Evolutionary conservation across 2,797 vertebrate species (phyloP).

Genomic region (Anabacerthia variegaticeps): DNA sequence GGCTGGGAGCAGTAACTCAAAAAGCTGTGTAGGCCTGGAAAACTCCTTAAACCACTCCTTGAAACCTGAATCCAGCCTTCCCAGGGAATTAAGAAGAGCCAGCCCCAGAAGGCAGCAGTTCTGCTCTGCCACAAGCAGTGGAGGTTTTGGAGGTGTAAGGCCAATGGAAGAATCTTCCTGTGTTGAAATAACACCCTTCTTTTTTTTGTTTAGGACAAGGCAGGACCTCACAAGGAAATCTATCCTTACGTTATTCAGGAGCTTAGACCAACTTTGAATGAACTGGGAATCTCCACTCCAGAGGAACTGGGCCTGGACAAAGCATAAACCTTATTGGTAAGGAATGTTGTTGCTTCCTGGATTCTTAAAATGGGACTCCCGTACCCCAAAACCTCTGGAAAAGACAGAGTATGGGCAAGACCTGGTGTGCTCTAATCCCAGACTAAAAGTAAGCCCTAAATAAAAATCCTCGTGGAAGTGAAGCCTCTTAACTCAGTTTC

Average conservation of each 20-base stretch:
- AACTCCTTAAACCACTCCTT: not conserved
- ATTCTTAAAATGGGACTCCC: rapidly evolving
- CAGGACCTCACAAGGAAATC: constrained; percentile 93
- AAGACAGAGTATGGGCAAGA: not conserved
- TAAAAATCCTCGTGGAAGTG: not conserved
- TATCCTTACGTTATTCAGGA: constrained; percentile 95
- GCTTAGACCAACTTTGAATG: constrained; percentile 87
- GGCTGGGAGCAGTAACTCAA: not conserved
- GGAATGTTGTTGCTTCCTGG: not conserved
- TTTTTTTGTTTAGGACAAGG: constrained; percentile 84
- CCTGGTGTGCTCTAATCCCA: not conserved
- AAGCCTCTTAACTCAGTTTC: not conserved
- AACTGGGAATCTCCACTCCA: constrained; percentile 92
- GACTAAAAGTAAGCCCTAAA: not conserved
- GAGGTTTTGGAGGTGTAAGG: not conserved
- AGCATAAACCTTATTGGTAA: constrained; percentile 78
- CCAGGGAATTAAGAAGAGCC: not conserved
- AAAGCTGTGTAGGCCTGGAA: not conserved
- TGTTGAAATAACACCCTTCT: not conserved
- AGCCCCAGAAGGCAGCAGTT: not conserved
- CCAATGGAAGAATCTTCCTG: not conserved
- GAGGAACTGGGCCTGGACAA: constrained; percentile 94
- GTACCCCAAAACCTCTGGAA: not conserved
- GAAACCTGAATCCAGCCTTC: not conserved
- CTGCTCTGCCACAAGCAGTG: not conserved